These are phyloP conservation scores for Palythoa caribaeorum DNA, from an alignment of 92 coral and sea anemone species.

Conservation along the genomic window DNA sequence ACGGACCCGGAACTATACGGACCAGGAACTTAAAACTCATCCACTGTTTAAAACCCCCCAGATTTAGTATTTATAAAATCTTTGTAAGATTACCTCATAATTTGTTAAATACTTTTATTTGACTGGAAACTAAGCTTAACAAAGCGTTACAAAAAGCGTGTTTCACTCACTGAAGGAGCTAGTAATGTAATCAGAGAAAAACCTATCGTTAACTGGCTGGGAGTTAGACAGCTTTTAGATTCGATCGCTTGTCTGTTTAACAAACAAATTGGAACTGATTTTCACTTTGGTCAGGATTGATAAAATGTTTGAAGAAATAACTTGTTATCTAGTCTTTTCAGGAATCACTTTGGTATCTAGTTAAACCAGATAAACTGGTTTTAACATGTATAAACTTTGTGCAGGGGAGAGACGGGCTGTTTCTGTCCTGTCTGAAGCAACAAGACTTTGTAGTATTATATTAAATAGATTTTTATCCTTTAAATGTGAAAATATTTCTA, in stretches of 20 bases:
- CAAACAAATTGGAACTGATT: neutral
- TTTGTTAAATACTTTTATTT: no score
- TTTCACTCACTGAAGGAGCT: no score
- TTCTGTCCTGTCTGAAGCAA: neutral
- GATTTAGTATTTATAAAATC: no score
- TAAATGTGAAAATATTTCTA: neutral
- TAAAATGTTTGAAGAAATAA: neutral
- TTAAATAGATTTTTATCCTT: slow-evolving; percentile 19
- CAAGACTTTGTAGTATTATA: slow-evolving; percentile 6
- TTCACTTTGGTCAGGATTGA: neutral
- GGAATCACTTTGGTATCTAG: neutral
- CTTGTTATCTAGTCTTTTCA: neutral
- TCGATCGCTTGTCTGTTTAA: neutral
- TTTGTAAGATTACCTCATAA: no score
- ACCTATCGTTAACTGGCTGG: neutral
- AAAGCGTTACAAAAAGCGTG: no score
- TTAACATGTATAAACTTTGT: neutral
- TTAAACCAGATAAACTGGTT: neutral
- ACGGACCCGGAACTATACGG: no score
- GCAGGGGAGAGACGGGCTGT: neutral
- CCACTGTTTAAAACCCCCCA: no score
- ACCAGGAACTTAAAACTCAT: no score
- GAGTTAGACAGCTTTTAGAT: neutral
- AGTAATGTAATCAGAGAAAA: no score
- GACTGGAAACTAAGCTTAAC: no score